Conservation (phyloP, 2,888 invertebrate genomes). For the Schizotus pectinicornis region DNA sequence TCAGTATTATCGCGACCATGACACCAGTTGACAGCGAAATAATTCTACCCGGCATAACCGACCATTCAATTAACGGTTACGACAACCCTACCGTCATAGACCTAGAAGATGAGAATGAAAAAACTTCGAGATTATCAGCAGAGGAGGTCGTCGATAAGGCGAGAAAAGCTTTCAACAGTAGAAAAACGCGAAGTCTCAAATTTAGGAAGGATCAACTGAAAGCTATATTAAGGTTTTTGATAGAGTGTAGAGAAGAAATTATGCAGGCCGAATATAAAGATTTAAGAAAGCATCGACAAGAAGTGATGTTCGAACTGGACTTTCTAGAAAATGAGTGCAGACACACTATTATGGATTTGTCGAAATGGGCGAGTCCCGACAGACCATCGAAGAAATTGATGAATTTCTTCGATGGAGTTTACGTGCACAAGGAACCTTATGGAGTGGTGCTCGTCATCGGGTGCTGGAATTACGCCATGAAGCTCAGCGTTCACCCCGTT, state of each 20-base stretch:
- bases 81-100: no score
- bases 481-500: conserved; percentile 65
- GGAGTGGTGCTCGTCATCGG: conserved; percentile 90
- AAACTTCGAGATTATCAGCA: neutral
- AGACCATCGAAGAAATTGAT: conserved; percentile 71
- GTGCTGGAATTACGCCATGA: conserved; percentile 97
- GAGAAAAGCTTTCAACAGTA: conserved; percentile 71
- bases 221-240: conserved; percentile 73
- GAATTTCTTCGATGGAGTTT: conserved; percentile 74
- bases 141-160: no score
- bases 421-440: conserved; percentile 85
- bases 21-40: no score
- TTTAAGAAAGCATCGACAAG: conserved; percentile 78
- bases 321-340: conserved; percentile 72
- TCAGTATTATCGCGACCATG: no score
- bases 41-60: no score
- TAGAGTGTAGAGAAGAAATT: conserved; percentile 83
- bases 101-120: no score
- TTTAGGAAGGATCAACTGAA: conserved; percentile 82
- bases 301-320: conserved; percentile 69
- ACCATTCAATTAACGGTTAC: no score
- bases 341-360: conserved; percentile 68
- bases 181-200: conserved; percentile 78
- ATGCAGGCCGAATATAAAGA: conserved; percentile 73
- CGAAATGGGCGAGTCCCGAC: conserved; percentile 80